Percentiles rank a stretch among this genome's conserved stretches.
Conservation (phyloP, 2,888 invertebrate species). For the Pristionchus exspectatus region DNA sequence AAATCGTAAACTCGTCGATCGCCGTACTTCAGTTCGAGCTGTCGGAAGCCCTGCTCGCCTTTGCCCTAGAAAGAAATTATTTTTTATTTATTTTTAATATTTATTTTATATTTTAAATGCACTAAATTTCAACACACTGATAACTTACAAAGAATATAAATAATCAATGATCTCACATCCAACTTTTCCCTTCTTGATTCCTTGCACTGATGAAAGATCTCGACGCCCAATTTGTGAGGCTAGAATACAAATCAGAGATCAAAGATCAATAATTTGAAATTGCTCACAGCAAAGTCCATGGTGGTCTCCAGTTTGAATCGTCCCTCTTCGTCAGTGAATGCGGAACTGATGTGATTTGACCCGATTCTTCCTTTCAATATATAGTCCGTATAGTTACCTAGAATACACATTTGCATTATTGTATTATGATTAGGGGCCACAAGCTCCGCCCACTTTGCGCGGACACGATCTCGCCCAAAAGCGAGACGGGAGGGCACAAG, state of each 20-base stretch:
- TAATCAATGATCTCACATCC: not conserved
- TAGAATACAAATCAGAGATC: not conserved
- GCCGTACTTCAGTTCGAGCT: conserved; percentile 20
- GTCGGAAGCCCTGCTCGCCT: not conserved
- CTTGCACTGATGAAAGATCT: conserved; percentile 36
- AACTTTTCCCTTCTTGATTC: conserved; percentile 6
- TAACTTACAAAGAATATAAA: not conserved
- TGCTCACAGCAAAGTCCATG: conserved; percentile 28
- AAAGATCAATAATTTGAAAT: not conserved
- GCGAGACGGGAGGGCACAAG: no score
- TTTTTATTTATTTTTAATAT: not conserved
- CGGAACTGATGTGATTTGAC: not conserved
- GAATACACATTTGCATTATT: no score
- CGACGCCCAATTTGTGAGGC: not conserved
- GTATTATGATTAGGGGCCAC: no score
- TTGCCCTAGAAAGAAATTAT: conserved; percentile 11
- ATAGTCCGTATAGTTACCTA: no score
- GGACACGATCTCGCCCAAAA: no score
- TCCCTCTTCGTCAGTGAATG: conserved; percentile 15
- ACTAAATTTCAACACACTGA: no score
- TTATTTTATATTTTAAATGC: not conserved
- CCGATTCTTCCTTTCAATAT: no score
- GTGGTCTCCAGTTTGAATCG: conserved; percentile 26
- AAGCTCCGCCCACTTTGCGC: no score
- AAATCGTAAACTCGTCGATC: conserved; percentile 22